These are phyloP conservation scores for Emydocephalus ijimae DNA, from an alignment of 2,113 vertebrate species.

Conservation along the genomic window DNA sequence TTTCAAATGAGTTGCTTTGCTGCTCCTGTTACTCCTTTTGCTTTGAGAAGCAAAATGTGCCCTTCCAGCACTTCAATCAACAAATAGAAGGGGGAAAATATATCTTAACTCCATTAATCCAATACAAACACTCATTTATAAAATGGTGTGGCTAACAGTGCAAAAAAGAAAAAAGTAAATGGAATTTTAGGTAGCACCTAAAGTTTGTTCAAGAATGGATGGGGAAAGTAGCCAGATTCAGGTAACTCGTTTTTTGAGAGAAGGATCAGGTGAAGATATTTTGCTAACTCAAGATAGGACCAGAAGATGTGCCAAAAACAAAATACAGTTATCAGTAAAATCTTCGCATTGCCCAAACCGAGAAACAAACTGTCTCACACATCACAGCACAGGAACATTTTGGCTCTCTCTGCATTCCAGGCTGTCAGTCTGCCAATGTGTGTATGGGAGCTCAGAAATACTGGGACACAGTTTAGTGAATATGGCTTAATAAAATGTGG, in stretches of 20 bases:
- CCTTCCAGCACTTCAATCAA: background rate
- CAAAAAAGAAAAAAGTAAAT: background rate
- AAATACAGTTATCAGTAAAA: background rate
- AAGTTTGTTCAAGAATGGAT: background rate
- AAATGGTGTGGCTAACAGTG: background rate
- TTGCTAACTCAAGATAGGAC: background rate
- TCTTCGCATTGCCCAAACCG: slow-evolving; percentile 5
- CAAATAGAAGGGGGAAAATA: background rate
- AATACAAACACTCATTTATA: background rate
- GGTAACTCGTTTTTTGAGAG: background rate
- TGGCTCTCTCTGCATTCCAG: background rate
- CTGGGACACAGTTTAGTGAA: background rate
- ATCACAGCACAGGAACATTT: slow-evolving; percentile 13
- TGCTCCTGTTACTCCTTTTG: background rate
- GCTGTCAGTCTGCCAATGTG: background rate
- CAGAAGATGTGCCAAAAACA: background rate
- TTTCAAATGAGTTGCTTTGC: background rate
- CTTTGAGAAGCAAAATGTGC: background rate
- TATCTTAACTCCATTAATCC: background rate
- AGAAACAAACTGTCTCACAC: slow-evolving; percentile 19
- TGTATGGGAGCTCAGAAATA: background rate
- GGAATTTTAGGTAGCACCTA: background rate
- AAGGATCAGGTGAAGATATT: background rate
- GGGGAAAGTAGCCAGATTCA: background rate
- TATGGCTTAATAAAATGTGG: background rate